A percentile compares a stretch with the other conserved stretches of the same genome.
phyloP scores from a whole-genome alignment of 2,888 invertebrate genomes.

The Sericinus montela region DNA sequence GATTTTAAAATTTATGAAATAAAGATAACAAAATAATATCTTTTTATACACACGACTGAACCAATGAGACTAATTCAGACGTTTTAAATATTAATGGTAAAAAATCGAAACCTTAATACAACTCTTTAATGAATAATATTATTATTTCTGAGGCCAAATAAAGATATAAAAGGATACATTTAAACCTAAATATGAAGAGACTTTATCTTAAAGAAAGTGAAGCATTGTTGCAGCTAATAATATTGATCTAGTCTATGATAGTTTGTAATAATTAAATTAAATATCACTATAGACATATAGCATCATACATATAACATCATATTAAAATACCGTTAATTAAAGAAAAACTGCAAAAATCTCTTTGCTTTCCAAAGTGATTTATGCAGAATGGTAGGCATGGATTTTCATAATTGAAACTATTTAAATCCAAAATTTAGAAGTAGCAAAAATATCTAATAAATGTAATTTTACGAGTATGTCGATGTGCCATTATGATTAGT shows the following conservation, averaged over 20 bases:
- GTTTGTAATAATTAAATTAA: neutral
- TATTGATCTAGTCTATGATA: neutral
- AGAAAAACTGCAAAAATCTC: too few species aligned
- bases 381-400: neutral
- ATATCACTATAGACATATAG: too few species aligned
- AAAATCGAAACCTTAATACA: too few species aligned
- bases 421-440: neutral
- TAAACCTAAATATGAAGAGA: neutral
- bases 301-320: too few species aligned
- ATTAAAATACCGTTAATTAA: too few species aligned
- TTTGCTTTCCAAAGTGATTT: too few species aligned
- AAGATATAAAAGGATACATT: neutral
- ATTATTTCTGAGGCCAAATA: neutral
- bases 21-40: conserved; percentile 5
- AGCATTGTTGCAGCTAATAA: neutral
- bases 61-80: conserved; percentile 4
- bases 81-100: conserved; percentile 6
- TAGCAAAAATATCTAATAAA: neutral
- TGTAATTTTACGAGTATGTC: neutral
- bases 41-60: conserved; percentile 15
- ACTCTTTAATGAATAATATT: neutral
- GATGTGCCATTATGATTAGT: conserved; percentile 5
- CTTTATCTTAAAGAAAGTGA: neutral
- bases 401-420: neutral
- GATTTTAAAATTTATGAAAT: conserved; percentile 2